Evolutionary conservation across 2,888 invertebrate species (phyloP).

Genomic region (Hetaerina titia): DNA sequence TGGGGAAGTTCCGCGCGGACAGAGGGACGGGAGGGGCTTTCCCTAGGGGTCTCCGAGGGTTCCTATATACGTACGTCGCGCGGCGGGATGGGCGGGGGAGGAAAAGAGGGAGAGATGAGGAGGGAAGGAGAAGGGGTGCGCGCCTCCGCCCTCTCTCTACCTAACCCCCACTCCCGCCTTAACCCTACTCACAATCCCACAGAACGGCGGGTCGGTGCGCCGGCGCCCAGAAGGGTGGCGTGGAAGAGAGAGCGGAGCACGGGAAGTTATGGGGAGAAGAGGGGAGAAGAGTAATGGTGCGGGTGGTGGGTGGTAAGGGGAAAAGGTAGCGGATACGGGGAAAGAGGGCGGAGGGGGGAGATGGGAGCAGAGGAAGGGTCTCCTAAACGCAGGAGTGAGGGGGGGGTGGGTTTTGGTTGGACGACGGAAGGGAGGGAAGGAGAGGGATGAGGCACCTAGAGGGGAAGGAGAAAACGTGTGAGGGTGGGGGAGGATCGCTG

Average conservation of each 20-base stretch:
- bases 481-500: conserved; percentile 1
- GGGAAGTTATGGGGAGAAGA: conserved; percentile 1
- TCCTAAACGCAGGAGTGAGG: not conserved
- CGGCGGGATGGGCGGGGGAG: not conserved
- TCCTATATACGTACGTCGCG: not conserved
- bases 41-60: not conserved
- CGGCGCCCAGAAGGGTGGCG: conserved; percentile 32
- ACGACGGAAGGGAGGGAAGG: not conserved
- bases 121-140: not conserved
- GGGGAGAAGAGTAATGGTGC: not conserved
- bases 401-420: not conserved
- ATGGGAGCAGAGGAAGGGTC: not conserved
- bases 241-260: not conserved
- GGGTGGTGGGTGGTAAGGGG: not conserved
- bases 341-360: too few relatives aligned
- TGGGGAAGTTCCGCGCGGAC: not conserved
- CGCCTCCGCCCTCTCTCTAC: not conserved
- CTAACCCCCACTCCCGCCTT: not conserved
- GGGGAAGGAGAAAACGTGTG: not conserved
- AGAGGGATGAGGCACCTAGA: not conserved
- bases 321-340: not conserved
- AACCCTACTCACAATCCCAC: too few relatives aligned
- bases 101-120: not conserved
- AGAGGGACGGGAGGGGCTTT: not conserved
- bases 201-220: conserved; percentile 33